Conservation (phyloP, 2,888 invertebrate genomes). For the Watsonalla binaria region DNA sequence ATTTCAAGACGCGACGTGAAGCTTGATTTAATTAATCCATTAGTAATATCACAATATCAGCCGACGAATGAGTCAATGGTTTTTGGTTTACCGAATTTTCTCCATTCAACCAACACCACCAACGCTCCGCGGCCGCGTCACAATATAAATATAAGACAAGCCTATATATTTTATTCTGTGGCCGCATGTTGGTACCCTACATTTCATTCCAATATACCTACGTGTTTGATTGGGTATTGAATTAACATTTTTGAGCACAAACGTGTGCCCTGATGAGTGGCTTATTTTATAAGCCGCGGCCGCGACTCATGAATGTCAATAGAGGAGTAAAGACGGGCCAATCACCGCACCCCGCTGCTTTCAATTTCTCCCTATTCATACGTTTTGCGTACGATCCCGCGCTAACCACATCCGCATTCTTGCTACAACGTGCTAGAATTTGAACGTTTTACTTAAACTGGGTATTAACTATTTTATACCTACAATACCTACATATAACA, state of each 20-base stretch:
- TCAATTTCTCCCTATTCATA: slow-evolving; percentile 59
- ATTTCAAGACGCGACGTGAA: too few relatives aligned
- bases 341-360: slow-evolving; percentile 38
- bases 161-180: too few relatives aligned
- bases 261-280: slow-evolving; percentile 22
- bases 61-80: too few relatives aligned
- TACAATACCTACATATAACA: too few relatives aligned
- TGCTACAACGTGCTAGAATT: neutral
- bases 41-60: too few relatives aligned
- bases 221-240: slow-evolving; percentile 17
- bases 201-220: neutral
- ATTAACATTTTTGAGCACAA: slow-evolving; percentile 22
- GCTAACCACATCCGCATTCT: slow-evolving; percentile 5
- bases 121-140: too few relatives aligned
- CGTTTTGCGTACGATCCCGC: slow-evolving; percentile 18
- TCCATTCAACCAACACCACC: too few relatives aligned
- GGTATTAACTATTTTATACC: too few relatives aligned
- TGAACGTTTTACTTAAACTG: neutral
- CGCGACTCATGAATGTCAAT: slow-evolving; percentile 31
- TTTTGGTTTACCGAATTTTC: too few relatives aligned
- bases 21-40: too few relatives aligned
- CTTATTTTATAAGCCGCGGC: slow-evolving; percentile 20
- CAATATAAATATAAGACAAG: too few relatives aligned
- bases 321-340: slow-evolving; percentile 18
- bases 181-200: too few relatives aligned